Evolutionary conservation across 2,888 invertebrate genomes (phyloP).

Genomic region (Troglohyphantes excavatus): DNA sequence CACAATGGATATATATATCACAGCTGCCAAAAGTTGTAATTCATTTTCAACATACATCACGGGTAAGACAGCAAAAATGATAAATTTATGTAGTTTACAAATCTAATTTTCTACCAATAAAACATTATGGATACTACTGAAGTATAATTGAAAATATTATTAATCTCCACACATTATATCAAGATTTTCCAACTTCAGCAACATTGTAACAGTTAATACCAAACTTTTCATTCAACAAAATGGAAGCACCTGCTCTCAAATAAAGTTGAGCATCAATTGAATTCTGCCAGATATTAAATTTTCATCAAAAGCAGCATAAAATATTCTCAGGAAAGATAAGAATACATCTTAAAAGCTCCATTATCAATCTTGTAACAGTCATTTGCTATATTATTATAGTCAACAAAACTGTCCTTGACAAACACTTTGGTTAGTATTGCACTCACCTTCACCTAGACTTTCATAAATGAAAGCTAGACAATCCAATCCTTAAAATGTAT

Average conservation of each 20-base stretch:
- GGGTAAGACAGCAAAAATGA: too few species aligned
- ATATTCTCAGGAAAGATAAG: not conserved
- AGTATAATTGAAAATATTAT: not conserved
- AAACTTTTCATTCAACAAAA: not conserved
- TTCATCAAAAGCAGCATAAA: not conserved
- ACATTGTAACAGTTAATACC: not conserved
- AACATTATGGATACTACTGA: too few species aligned
- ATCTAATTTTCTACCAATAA: too few species aligned
- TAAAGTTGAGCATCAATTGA: not conserved
- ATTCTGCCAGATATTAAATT: not conserved
- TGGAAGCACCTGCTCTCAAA: not conserved
- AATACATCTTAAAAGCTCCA: not conserved
- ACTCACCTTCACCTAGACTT: not conserved
- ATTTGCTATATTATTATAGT: not conserved
- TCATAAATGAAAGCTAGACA: not conserved
- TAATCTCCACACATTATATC: not conserved
- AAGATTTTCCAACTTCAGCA: not conserved
- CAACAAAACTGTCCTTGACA: not conserved
- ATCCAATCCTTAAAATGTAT: not conserved
- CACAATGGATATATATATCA: too few species aligned
- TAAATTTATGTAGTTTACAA: too few species aligned
- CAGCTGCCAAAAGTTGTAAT: too few species aligned
- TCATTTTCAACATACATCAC: too few species aligned
- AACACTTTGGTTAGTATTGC: constrained; percentile 4
- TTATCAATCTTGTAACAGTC: not conserved